Evolutionary conservation across 2,113 vertebrate genomes (phyloP).

Genomic region (Phylloscopus whistleri): DNA sequence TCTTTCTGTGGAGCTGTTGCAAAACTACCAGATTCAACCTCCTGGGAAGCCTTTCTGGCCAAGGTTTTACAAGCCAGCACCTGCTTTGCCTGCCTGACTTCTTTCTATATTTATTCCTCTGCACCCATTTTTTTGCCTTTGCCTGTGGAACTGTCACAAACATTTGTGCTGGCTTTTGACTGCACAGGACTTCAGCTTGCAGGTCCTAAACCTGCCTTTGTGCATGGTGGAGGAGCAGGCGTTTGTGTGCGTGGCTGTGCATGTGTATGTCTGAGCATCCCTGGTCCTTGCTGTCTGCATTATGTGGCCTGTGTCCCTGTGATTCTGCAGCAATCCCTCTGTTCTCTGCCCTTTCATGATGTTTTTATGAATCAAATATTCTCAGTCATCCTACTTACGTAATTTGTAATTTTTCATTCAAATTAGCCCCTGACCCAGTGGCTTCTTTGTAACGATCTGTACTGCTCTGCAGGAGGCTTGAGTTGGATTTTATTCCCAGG

Average conservation of each 20-base stretch:
- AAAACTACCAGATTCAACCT: constrained; percentile 57
- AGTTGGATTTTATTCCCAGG: not conserved
- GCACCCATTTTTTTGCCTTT: constrained; percentile 39
- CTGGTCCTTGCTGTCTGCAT: not conserved
- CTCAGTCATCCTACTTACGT: not conserved
- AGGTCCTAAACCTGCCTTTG: not conserved
- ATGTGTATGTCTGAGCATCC: not conserved
- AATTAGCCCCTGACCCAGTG: not conserved
- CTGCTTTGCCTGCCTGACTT: constrained; percentile 44
- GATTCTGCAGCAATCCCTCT: not conserved
- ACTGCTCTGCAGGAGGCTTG: not conserved
- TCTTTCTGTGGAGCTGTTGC: constrained; percentile 46
- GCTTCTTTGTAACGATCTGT: not conserved
- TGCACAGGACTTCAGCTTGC: constrained; percentile 9
- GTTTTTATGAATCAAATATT: not conserved
- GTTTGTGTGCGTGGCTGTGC: not conserved
- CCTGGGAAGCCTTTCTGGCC: constrained; percentile 56
- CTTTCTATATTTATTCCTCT: constrained; percentile 46
- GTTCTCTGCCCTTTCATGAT: not conserved
- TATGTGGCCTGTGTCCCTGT: not conserved
- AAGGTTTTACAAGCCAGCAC: constrained; percentile 44
- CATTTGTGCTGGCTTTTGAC: constrained; percentile 21
- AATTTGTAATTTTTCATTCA: not conserved
- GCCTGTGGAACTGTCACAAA: constrained; percentile 16
- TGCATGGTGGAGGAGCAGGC: not conserved